A percentile compares a stretch with the other conserved stretches of the same genome.
phyloP scores from a whole-genome alignment of 2,797 vertebrate species.

The Anomalospiza imberbis region DNA sequence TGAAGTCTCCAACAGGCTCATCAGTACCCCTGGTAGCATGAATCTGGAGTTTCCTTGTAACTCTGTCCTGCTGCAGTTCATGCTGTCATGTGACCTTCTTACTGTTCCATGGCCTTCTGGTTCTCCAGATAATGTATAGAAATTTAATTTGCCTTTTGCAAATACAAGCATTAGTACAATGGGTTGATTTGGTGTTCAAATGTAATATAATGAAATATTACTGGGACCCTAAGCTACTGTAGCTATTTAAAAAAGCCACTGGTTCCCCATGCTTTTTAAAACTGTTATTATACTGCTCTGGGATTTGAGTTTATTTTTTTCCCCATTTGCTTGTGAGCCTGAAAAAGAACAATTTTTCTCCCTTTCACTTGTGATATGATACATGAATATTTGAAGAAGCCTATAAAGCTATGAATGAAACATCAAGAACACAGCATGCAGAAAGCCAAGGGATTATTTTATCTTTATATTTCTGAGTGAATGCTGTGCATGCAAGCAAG shows the following conservation, averaged over 20 bases:
- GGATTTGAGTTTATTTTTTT: constrained; percentile 54
- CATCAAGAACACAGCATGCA: constrained; percentile 24
- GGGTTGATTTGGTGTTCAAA: background rate
- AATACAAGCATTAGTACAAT: constrained; percentile 41
- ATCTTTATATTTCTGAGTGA: constrained; percentile 46
- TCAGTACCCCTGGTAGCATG: background rate
- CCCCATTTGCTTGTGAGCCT: constrained; percentile 44
- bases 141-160: constrained; percentile 37
- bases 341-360: constrained; percentile 59
- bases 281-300: constrained; percentile 28
- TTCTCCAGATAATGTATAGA: background rate
- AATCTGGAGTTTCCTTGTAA: background rate
- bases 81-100: background rate
- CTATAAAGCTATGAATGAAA: constrained; percentile 59
- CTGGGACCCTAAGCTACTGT: background rate
- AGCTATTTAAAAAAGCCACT: constrained; percentile 47
- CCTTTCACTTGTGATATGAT: constrained; percentile 60
- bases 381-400: constrained; percentile 66
- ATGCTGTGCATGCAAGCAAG: constrained; percentile 58
- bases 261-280: constrained; percentile 30
- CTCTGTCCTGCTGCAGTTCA: background rate
- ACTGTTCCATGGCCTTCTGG: background rate
- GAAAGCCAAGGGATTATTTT: constrained; percentile 23
- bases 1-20: background rate
- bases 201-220: constrained; percentile 19